phyloP scores from a whole-genome alignment of 2,888 invertebrate species.

The Callinectes sapidus region DNA sequence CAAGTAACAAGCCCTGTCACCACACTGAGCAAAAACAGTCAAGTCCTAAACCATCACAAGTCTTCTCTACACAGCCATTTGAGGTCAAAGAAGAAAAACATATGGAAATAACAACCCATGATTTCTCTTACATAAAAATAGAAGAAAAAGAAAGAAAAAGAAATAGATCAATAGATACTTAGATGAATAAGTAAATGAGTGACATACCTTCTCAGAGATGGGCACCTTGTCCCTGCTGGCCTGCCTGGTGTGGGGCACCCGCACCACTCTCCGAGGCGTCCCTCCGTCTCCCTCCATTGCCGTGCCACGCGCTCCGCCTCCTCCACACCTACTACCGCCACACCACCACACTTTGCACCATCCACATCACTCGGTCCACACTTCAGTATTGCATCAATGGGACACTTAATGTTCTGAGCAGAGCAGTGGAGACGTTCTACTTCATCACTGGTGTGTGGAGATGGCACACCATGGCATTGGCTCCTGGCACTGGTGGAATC shows the following conservation, averaged over 20 bases:
- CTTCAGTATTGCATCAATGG: not conserved
- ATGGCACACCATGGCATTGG: constrained; percentile 6
- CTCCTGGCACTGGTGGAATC: constrained; percentile 20
- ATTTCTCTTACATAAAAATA: too few relatives aligned
- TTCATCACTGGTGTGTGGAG: not conserved
- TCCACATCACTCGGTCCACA: not conserved
- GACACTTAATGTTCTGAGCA: not conserved
- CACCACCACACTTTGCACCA: constrained; percentile 8
- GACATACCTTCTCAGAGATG: constrained; percentile 62
- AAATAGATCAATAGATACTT: not conserved
- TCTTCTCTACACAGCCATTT: too few relatives aligned
- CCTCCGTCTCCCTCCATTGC: constrained; percentile 66
- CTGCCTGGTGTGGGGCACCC: constrained; percentile 57
- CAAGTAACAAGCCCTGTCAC: too few relatives aligned
- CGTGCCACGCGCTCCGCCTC: not conserved
- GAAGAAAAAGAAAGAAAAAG: not conserved
- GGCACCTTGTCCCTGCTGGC: constrained; percentile 56
- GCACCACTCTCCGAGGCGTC: constrained; percentile 60
- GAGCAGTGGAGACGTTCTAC: not conserved
- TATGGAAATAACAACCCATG: too few relatives aligned
- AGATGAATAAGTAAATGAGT: not conserved
- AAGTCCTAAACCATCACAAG: too few relatives aligned
- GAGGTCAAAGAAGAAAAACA: too few relatives aligned
- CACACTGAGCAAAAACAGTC: too few relatives aligned
- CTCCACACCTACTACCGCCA: constrained; percentile 4